These are phyloP conservation scores for Megaceryle maxima DNA, from an alignment of 2,113 vertebrate genomes.

Conservation along the genomic window DNA sequence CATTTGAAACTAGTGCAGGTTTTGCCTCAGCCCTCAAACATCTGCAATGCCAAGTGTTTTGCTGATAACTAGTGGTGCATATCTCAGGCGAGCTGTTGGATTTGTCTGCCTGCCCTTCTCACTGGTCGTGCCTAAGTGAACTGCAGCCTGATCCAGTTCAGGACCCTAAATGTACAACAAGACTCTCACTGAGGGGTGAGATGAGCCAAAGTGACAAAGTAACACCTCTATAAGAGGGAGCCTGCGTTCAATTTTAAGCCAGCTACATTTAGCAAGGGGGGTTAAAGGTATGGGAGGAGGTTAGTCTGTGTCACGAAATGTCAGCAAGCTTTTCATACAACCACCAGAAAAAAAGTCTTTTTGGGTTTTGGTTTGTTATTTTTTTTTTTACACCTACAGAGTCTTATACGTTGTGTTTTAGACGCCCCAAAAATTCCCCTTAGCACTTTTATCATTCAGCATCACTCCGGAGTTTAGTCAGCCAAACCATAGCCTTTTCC, in stretches of 20 bases:
- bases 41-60: background rate
- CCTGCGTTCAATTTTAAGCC: background rate
- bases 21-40: background rate
- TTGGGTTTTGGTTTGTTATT: background rate
- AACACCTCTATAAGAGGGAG: background rate
- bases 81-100: background rate
- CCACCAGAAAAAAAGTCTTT: conserved; percentile 32
- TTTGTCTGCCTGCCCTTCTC: background rate
- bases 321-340: conserved; percentile 69
- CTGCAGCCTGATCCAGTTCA: background rate
- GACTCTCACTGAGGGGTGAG: background rate
- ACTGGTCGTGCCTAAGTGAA: background rate
- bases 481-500: conserved; percentile 78
- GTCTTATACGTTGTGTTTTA: conserved; percentile 32
- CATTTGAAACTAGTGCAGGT: background rate
- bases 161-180: background rate
- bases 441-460: conserved; percentile 69
- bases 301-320: conserved; percentile 47
- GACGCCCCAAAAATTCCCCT: conserved; percentile 78
- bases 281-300: conserved; percentile 1
- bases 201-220: background rate
- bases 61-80: background rate
- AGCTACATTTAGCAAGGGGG: background rate
- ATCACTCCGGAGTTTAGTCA: conserved; percentile 80
- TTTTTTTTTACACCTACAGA: conserved; percentile 71